These are phyloP conservation scores for Calameuta pallipes DNA, from an alignment of 2,888 invertebrate species.

Conservation along the genomic window DNA sequence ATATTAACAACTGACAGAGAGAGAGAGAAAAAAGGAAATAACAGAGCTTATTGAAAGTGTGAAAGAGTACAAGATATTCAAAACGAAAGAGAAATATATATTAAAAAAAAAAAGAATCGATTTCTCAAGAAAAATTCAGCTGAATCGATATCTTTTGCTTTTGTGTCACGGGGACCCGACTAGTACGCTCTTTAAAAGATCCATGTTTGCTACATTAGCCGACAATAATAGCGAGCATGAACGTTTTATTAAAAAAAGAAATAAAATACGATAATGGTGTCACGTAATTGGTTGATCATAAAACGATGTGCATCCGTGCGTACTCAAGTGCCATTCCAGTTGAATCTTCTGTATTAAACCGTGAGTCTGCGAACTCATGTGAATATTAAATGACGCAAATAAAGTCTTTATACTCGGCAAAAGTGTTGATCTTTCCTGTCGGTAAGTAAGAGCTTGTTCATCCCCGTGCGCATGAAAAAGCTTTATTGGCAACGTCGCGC, in stretches of 20 bases:
- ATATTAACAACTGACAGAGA: slow-evolving; percentile 1
- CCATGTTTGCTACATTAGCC: neutral
- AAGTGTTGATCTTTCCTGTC: slow-evolving; percentile 32
- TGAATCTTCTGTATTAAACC: neutral
- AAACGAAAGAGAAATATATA: neutral
- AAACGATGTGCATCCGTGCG: neutral
- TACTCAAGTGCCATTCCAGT: neutral
- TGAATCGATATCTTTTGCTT: neutral
- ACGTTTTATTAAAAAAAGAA: neutral
- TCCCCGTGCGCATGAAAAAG: neutral
- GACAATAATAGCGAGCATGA: neutral
- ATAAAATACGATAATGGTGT: neutral
- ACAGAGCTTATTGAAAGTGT: neutral
- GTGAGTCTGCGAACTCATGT: neutral
- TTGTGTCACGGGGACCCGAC: neutral
- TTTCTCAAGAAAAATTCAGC: neutral
- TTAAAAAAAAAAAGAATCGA: neutral
- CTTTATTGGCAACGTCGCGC: neutral
- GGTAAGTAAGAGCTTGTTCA: slow-evolving; percentile 15
- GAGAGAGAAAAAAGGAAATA: slow-evolving; percentile 6
- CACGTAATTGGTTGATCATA: neutral
- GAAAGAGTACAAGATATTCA: neutral
- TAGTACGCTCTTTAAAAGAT: neutral
- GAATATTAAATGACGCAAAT: slow-evolving; percentile 23
- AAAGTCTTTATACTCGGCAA: slow-evolving; percentile 39